Base-by-base conservation (phyloP, 2,888 invertebrate species). In the Patella depressa region DNA sequence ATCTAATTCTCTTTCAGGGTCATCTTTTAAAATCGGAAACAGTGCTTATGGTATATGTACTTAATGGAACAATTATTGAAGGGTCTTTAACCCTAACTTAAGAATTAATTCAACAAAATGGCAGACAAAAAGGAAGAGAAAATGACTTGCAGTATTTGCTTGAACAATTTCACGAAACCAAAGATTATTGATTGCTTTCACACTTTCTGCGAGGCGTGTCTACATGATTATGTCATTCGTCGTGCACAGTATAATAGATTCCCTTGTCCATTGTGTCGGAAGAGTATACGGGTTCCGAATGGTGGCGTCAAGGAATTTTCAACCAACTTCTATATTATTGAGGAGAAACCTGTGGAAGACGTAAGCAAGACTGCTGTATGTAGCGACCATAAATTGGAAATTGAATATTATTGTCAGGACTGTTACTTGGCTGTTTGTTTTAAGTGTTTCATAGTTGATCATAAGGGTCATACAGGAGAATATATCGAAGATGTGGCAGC, bases 251-350 rank as follows among this genome's bases (percentile, higher is more conserved):
- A 65, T 19, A 65, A 19, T 65, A 24, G 24, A 11, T 65, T 65
- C 17, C 65, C 65, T 14, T 65, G 65, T 65, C 65, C 65, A 65
- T 14, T 65, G 65, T 65, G 65, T 65, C 65, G 65, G 24, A 65
- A 65, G 24, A 65, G 19, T 11, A 15, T 65, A 3, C 19, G 24
- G 14, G 24, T 65, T 2, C 65, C 65, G 11, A n/a, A 65, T 24
- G 24, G 24, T n/a, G 65, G 65, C 0, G 65, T 65, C 11, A 65
- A 65, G 3, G 24, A 24, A 65, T 65, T 65, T 24, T 24, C 24
- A 24, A 65, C 24, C 12, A 65, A 65, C 24, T 65, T 65, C 24
- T 65, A 65, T 65, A 45, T 45, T 45, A 19, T 65, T n/a, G 65
- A 65, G 14, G 65, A 65, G 24, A 65, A 65, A 24, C 19, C 19